These are phyloP conservation scores for Synanthedon formicaeformis DNA, from an alignment of 2,888 invertebrate genomes.

Conservation along the genomic window DNA sequence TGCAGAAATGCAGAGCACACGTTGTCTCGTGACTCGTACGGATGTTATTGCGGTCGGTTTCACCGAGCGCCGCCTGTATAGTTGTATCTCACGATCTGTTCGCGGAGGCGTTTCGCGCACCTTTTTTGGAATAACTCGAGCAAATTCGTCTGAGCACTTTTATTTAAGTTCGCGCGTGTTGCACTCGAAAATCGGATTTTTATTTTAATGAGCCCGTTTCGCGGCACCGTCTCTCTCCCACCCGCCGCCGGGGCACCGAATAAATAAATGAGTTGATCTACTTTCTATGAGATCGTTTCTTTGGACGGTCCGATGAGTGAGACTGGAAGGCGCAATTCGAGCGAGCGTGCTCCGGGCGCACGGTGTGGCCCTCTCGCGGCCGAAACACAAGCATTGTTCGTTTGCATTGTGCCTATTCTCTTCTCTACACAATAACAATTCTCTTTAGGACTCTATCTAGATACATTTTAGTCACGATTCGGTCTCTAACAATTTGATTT, in stretches of 20 bases:
- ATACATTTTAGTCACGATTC: slow-evolving; percentile 39
- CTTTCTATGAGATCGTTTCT: slow-evolving; percentile 70
- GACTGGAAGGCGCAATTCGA: slow-evolving; percentile 16
- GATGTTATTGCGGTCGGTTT: slow-evolving; percentile 24
- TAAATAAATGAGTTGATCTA: slow-evolving; percentile 69
- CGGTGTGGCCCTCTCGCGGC: slow-evolving; percentile 19
- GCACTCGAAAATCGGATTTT: slow-evolving; percentile 65
- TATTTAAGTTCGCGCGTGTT: slow-evolving; percentile 57
- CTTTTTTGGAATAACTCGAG: slow-evolving; percentile 70
- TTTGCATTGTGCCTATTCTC: slow-evolving; percentile 15
- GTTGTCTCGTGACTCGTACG: background rate
- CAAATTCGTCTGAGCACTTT: slow-evolving; percentile 63
- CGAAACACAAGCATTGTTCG: slow-evolving; percentile 30
- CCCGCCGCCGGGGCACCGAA: slow-evolving; percentile 50
- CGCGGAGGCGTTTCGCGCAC: slow-evolving; percentile 53
- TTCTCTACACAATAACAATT: slow-evolving; percentile 30
- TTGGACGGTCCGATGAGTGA: slow-evolving; percentile 50
- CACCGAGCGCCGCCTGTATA: slow-evolving; percentile 38
- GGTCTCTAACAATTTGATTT: background rate
- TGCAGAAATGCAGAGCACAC: too few species aligned
- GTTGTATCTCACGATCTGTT: slow-evolving; percentile 49
- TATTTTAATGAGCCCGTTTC: slow-evolving; percentile 69
- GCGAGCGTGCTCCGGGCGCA: slow-evolving; percentile 4
- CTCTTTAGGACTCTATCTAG: slow-evolving; percentile 20
- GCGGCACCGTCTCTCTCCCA: slow-evolving; percentile 53